These are phyloP conservation scores for Bostrychus sinensis DNA, from an alignment of 2,113 vertebrate genomes.

Conservation along the genomic window DNA sequence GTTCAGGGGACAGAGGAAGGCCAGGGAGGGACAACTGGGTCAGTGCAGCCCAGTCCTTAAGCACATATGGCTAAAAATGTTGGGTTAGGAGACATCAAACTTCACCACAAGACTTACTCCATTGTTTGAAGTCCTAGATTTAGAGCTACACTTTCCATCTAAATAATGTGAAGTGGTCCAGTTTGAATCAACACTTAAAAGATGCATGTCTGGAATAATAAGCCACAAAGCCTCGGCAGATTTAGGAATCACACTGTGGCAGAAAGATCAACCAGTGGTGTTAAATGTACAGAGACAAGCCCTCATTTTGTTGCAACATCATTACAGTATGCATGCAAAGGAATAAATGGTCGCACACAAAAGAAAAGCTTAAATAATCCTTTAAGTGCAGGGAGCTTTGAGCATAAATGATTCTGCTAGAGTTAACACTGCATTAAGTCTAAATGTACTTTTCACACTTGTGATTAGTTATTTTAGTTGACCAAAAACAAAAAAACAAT, in stretches of 20 bases:
- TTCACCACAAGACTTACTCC: constrained; percentile 7
- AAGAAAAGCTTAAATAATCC: constrained; percentile 61
- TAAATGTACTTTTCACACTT: constrained; percentile 11
- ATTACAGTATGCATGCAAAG: constrained; percentile 57
- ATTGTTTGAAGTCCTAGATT: too few relatives aligned
- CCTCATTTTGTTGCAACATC: constrained; percentile 49
- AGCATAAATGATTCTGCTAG: constrained; percentile 17
- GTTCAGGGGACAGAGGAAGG: constrained; percentile 32
- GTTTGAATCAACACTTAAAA: constrained; percentile 49
- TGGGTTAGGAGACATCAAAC: constrained; percentile 15
- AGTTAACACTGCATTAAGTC: not conserved
- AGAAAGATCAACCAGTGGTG: not conserved
- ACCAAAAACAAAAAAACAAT: not conserved
- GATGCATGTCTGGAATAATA: constrained; percentile 68
- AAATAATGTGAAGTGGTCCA: constrained; percentile 37
- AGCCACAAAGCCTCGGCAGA: constrained; percentile 28
- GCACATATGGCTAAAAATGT: constrained; percentile 20
- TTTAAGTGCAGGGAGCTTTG: constrained; percentile 25
- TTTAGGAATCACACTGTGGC: not conserved
- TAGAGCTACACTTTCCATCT: constrained; percentile 22
- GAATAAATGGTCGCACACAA: constrained; percentile 61
- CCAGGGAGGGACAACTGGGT: constrained; percentile 27
- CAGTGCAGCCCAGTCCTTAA: constrained; percentile 16
- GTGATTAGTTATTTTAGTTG: too few relatives aligned
- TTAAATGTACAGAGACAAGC: constrained; percentile 13